Conservation (phyloP, 2,113 vertebrate species). For the Chaetorhynchus papuensis region DNA sequence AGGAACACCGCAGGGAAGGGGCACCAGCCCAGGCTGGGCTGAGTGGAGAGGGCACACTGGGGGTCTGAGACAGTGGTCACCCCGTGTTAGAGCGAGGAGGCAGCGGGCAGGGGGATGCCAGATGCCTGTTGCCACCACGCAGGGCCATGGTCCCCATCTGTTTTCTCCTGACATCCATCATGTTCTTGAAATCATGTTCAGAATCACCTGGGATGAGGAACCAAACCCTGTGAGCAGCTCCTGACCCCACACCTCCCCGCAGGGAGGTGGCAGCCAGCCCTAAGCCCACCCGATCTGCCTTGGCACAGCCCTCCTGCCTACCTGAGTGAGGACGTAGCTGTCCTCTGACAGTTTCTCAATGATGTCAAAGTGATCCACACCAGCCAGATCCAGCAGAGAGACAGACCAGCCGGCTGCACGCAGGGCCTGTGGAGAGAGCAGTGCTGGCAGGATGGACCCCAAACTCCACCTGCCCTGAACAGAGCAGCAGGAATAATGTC, state of each 20-base stretch:
- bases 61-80: not conserved
- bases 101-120: not conserved
- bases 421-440: not conserved
- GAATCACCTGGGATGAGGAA: conserved; percentile 53
- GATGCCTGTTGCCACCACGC: accelerated
- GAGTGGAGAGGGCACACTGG: not conserved
- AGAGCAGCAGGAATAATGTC: not conserved
- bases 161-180: not conserved
- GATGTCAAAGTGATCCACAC: conserved; percentile 74
- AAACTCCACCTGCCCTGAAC: accelerated
- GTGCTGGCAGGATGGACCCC: not conserved
- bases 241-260: not conserved
- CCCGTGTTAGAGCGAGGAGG: not conserved
- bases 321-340: conserved; percentile 67
- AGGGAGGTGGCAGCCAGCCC: not conserved
- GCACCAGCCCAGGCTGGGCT: not conserved
- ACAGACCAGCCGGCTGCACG: conserved; percentile 16
- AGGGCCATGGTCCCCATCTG: not conserved
- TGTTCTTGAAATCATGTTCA: conserved; percentile 62
- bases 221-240: not conserved
- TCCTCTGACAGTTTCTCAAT: conserved; percentile 66
- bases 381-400: conserved; percentile 43
- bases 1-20: not conserved
- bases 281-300: not conserved
- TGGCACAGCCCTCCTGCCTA: not conserved